Evolutionary conservation across 2,888 invertebrate genomes (phyloP).

Genomic region (Coenonympha arcania): DNA sequence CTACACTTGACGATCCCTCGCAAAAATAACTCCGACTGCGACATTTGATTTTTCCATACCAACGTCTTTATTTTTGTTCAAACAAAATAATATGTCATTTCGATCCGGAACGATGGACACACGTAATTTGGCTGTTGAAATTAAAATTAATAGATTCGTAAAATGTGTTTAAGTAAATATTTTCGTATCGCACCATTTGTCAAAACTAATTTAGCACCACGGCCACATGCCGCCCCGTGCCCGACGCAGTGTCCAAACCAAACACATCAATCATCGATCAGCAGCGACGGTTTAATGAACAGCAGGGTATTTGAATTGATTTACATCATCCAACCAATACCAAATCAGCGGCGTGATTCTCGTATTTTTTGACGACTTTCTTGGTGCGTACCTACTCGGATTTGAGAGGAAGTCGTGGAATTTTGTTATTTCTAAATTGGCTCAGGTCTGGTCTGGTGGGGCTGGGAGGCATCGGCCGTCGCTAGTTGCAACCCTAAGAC

Average conservation of each 20-base stretch:
- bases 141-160: constrained; percentile 1
- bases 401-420: too few species aligned
- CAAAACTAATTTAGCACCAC: not conserved
- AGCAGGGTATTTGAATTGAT: constrained; percentile 2
- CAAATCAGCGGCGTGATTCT: not conserved
- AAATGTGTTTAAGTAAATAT: not conserved
- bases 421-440: too few species aligned
- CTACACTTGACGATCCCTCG: too few species aligned
- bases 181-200: constrained; percentile 4
- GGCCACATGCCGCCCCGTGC: constrained; percentile 1
- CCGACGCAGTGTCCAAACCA: constrained; percentile 8
- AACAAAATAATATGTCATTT: not conserved
- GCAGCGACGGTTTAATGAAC: constrained; percentile 4
- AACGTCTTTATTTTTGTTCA: not conserved
- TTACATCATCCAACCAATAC: not conserved
- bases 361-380: too few species aligned
- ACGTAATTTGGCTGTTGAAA: not conserved
- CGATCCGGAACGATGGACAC: not conserved
- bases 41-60: too few species aligned
- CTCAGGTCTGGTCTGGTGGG: too few species aligned
- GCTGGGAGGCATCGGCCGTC: too few species aligned
- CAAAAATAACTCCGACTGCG: too few species aligned
- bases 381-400: not conserved
- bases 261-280: constrained; percentile 15
- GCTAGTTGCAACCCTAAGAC: too few species aligned